Evolutionary conservation across 2,888 invertebrate species (phyloP).

Genomic region (Trisateles emortualis): DNA sequence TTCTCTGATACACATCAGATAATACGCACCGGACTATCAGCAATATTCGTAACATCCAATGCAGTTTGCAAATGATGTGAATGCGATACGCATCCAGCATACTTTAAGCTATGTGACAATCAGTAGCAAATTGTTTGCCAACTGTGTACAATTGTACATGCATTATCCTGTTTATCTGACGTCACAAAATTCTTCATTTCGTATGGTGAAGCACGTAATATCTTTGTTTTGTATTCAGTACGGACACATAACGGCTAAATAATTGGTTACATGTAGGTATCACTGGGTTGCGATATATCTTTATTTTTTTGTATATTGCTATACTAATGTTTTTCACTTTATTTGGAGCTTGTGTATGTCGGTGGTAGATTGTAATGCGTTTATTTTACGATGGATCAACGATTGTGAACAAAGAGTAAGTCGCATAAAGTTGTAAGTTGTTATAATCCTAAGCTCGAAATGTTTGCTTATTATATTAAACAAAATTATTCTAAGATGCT

Average conservation of each 20-base stretch:
- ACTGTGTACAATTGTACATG: not conserved
- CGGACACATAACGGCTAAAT: slow-evolving; percentile 15
- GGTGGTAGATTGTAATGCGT: too few relatives aligned
- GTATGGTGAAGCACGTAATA: slow-evolving; percentile 20
- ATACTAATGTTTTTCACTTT: not conserved
- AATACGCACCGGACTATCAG: too few relatives aligned
- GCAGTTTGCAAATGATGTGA: too few relatives aligned
- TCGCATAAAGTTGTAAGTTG: too few relatives aligned
- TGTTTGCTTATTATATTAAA: not conserved
- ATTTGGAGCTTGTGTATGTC: too few relatives aligned
- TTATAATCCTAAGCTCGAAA: not conserved
- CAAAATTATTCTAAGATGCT: not conserved
- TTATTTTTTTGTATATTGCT: not conserved
- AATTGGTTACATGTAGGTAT: slow-evolving; percentile 20
- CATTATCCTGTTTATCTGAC: slow-evolving; percentile 7
- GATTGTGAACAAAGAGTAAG: too few relatives aligned
- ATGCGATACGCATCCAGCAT: too few relatives aligned
- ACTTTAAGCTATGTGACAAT: too few relatives aligned
- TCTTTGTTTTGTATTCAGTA: slow-evolving; percentile 33
- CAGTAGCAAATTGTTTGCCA: not conserved
- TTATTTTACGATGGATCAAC: too few relatives aligned
- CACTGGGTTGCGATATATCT: not conserved
- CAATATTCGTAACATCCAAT: too few relatives aligned
- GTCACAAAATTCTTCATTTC: slow-evolving; percentile 20
- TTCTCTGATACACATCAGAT: too few relatives aligned